Base-by-base conservation (phyloP, 2,888 invertebrate genomes). In the Ditylenchus weischeri region DNA sequence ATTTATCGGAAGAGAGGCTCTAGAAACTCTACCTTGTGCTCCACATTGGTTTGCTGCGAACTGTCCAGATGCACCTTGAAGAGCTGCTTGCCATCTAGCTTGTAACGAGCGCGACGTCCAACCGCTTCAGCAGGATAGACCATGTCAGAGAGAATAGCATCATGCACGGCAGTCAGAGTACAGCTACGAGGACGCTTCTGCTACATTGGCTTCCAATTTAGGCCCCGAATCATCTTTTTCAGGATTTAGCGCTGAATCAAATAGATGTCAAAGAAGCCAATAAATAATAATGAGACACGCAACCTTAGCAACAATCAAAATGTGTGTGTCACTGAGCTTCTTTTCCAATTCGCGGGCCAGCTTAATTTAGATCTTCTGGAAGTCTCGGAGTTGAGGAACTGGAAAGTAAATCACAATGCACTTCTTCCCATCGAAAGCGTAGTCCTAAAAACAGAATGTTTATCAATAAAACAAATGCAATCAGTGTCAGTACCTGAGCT, bases 101-200 rank as follows among this genome's bases (percentile, higher is more conserved):
- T 93, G 72, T 96, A 90, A 78, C 96, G 89, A 84, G 93, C 93
- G 76, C 98, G 89, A 86, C 95, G 96, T 84, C 98, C 98, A 54
- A 98, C 95, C 81, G 98, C 95, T 87, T 98, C 98, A 64, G 96
- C 95, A 36, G 98, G 98, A 87, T 91, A 96, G 68, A 96, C 95
- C 79, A 98, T 87, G 87, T 98, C 98, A 84, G 95, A 94, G 73
- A 98, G 87, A 83, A 96, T 92, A 68, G 92, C 91, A 57, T 98
- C 95, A 84, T 98, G 96, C 50, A 98, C 98, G 78, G 94, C 89
- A 65, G 96, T 98, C 79, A 98, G 87, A 60, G 96, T 98, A 83
- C 96, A 89, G 81, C 75, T 76, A 83, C 89, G 87, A 43, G 90
- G 89, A 81, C 89, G 86, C 86, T 90, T 90, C 81, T 90, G 90